A percentile compares a stretch with the other conserved stretches of the same genome.
These are phyloP conservation scores for Daphoenositta chrysoptera DNA, from an alignment of 2,113 vertebrate genomes.

Conservation along the genomic window DNA sequence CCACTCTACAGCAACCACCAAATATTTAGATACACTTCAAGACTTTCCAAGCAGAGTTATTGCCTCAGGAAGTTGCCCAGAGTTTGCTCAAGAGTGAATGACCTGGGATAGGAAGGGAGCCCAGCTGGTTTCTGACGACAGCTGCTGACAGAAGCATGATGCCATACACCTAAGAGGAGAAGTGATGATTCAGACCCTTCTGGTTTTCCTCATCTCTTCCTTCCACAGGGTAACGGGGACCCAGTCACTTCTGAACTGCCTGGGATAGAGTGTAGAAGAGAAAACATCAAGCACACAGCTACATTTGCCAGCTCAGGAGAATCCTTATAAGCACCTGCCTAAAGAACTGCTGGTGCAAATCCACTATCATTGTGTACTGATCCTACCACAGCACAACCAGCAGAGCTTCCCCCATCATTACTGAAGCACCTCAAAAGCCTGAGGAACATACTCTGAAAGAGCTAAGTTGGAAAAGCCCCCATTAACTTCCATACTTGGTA, in stretches of 20 bases:
- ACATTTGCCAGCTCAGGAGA: neutral
- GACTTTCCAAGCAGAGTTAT: neutral
- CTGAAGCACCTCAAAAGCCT: accelerated
- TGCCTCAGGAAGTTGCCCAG: conserved; percentile 1
- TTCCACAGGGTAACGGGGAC: neutral
- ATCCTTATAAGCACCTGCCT: neutral
- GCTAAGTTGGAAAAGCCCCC: neutral
- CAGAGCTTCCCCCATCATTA: neutral
- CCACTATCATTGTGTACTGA: accelerated
- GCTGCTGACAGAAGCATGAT: conserved; percentile 7
- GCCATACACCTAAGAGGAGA: neutral
- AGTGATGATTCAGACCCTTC: conserved; percentile 9
- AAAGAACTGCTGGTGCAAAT: neutral
- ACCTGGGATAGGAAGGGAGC: neutral
- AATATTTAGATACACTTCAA: conserved; percentile 33
- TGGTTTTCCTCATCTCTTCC: neutral
- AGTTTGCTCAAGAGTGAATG: conserved; percentile 27
- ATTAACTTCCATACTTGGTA: neutral
- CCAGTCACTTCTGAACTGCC: neutral
- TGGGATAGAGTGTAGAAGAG: neutral
- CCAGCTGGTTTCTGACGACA: conserved; percentile 5
- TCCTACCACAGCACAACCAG: neutral
- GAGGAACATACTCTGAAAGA: neutral
- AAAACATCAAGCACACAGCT: neutral
- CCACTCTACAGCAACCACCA: conserved; percentile 25